Evolutionary conservation across 1,140 invertebrate genomes (phyloP), one percentile per base, ranked within the genome.

Genomic region (Monochamus saltuarius): DNA sequence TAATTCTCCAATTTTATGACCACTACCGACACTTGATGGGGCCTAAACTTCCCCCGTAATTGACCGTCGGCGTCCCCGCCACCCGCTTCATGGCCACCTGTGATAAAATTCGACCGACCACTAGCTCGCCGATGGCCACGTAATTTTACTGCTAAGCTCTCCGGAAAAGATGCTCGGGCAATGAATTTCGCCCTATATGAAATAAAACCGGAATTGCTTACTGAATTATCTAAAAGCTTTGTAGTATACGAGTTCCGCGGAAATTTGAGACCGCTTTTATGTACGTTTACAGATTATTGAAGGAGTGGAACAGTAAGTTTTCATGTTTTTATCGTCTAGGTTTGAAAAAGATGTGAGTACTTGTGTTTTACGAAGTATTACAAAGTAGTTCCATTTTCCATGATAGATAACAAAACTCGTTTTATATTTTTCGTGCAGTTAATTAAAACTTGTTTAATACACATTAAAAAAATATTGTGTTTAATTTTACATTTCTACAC

Each of bases 211-310:
- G 29, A 54, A 54, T 54, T 54, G 52, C 37, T 40, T 17, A 22
- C 52, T 54, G 52, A 40, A 54, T 54, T 54, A 54, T 54, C 52
- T 54, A 54, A 54, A 43, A 54, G 52, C 49, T 14, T 51, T 37
- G 49, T 51, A 35, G 49, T 51, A 50, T 50, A 29, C 16, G 47
- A 35, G 47, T 35, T n/a, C 22, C 16, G 35, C 29, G 35, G 35
- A 37, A 51, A 51, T 35, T 51, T 35, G 14, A 13, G 22, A 10
- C n/a, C 7, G n/a, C 11, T 35, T 51, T 51, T 51, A 51, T 51
- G 36, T 37, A 51, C 22, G 34, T 37, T 37, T 35, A 51, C 35
- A 36, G 49, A 51, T 35, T 51, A 51, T 51, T 51, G 49, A 51
- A 36, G 35, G 11, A 40, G 39, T 40, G 8, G 39, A 40, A 7